These are phyloP conservation scores for Argynnis bischoffii DNA, from an alignment of 2,888 invertebrate genomes.

Conservation along the genomic window DNA sequence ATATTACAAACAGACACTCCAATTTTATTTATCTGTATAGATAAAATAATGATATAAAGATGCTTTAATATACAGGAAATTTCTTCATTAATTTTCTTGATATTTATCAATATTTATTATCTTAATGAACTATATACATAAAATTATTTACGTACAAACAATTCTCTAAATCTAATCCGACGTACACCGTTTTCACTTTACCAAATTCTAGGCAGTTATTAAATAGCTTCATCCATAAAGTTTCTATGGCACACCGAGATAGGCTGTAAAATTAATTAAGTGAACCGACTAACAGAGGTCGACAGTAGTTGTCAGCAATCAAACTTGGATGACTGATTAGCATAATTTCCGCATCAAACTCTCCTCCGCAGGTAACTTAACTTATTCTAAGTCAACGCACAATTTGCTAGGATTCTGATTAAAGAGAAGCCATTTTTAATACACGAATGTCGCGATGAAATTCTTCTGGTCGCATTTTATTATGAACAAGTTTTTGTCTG, in stretches of 20 bases:
- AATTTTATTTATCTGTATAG: no score
- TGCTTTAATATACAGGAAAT: no score
- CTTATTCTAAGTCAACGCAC: slow-evolving; percentile 36
- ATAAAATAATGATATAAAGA: no score
- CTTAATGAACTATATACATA: no score
- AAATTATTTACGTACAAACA: neutral
- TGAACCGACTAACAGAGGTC: slow-evolving; percentile 36
- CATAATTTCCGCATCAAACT: slow-evolving; percentile 40
- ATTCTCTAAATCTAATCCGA: neutral
- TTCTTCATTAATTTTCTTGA: no score
- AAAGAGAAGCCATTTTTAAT: slow-evolving; percentile 34
- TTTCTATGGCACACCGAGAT: slow-evolving; percentile 30
- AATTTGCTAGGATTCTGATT: slow-evolving; percentile 35
- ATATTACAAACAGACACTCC: no score
- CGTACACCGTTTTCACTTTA: slow-evolving; percentile 11
- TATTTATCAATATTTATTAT: no score
- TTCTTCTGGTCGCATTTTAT: neutral
- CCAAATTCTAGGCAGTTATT: slow-evolving; percentile 21
- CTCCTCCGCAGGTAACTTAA: slow-evolving; percentile 29
- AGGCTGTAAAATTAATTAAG: slow-evolving; percentile 42
- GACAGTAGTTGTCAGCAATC: slow-evolving; percentile 41
- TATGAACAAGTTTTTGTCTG: neutral
- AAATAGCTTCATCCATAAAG: slow-evolving; percentile 27
- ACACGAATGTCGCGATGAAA: slow-evolving; percentile 9
- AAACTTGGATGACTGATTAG: slow-evolving; percentile 41